These are phyloP conservation scores for Halocaridina rubra DNA, from an alignment of 2,888 invertebrate genomes.

Conservation along the genomic window DNA sequence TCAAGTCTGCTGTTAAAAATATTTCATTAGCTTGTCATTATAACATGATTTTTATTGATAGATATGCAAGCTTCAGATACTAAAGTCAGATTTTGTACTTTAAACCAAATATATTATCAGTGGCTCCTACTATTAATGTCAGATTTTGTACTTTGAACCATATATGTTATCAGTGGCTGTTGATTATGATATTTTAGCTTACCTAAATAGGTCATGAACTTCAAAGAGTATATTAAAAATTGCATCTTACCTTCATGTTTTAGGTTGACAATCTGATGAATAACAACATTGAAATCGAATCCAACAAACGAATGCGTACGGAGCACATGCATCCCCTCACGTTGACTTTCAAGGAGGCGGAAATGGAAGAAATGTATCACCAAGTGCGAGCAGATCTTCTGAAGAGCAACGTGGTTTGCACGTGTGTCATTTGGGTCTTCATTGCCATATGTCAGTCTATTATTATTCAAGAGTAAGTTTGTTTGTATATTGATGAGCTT, in stretches of 20 bases:
- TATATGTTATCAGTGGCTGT: no score
- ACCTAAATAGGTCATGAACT: no score
- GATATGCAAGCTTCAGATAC: no score
- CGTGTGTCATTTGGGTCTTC: slow-evolving; percentile 90
- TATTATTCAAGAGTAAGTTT: slow-evolving; percentile 33
- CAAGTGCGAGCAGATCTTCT: slow-evolving; percentile 91
- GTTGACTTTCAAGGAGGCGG: slow-evolving; percentile 84
- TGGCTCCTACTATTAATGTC: no score
- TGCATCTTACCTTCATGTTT: neutral
- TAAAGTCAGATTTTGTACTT: no score
- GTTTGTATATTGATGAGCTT: no score
- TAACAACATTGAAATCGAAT: slow-evolving; percentile 87
- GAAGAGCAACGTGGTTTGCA: slow-evolving; percentile 93
- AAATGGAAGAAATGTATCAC: slow-evolving; percentile 83
- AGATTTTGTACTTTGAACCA: no score
- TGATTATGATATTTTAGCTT: no score
- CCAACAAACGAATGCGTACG: slow-evolving; percentile 86
- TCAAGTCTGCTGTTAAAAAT: no score
- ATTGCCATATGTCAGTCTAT: slow-evolving; percentile 71
- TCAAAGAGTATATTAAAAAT: neutral
- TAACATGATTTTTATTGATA: no score
- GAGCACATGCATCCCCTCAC: slow-evolving; percentile 90
- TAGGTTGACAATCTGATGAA: slow-evolving; percentile 85
- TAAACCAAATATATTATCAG: no score
- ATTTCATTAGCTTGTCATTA: no score